phyloP scores from a whole-genome alignment of 2,797 vertebrate species.

The Pseudomugil tenellus region DNA sequence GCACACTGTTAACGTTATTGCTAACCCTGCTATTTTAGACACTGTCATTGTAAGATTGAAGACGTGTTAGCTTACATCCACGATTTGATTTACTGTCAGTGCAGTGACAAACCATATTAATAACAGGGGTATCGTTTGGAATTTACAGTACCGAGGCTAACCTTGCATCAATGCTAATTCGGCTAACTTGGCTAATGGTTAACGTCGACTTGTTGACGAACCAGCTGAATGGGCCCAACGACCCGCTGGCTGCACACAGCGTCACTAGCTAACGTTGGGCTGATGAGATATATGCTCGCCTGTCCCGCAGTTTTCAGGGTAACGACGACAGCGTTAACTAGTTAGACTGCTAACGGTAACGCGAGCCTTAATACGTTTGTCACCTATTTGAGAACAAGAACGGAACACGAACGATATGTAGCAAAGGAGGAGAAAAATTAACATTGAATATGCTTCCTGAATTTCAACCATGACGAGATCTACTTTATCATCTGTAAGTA shows the following conservation, averaged over 20 bases:
- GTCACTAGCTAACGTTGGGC: conserved; percentile 77
- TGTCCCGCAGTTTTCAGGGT: conserved; percentile 73
- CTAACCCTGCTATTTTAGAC: conserved; percentile 69
- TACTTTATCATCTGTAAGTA: conserved; percentile 81
- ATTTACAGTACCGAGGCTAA: conserved; percentile 45
- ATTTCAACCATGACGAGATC: conserved; percentile 80
- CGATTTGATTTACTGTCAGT: conserved; percentile 13
- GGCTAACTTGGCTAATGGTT: conserved; percentile 75
- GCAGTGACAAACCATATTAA: background rate
- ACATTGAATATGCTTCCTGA: conserved; percentile 78
- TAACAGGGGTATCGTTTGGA: background rate
- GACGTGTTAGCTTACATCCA: conserved; percentile 30
- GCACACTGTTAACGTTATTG: conserved; percentile 53
- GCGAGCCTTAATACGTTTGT: conserved; percentile 51
- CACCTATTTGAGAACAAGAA: conserved; percentile 53
- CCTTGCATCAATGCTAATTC: conserved; percentile 58
- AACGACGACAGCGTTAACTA: conserved; percentile 72
- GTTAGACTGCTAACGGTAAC: conserved; percentile 67
- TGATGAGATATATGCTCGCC: conserved; percentile 73
- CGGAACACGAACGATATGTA: conserved; percentile 54
- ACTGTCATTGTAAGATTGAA: conserved; percentile 68
- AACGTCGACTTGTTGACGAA: conserved; percentile 80
- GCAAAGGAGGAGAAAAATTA: conserved; percentile 56
- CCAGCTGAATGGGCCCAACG: conserved; percentile 77
- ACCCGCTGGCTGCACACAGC: conserved; percentile 78